phyloP scores from a whole-genome alignment of 2,888 invertebrate genomes.

The Halictus quadricinctus region DNA sequence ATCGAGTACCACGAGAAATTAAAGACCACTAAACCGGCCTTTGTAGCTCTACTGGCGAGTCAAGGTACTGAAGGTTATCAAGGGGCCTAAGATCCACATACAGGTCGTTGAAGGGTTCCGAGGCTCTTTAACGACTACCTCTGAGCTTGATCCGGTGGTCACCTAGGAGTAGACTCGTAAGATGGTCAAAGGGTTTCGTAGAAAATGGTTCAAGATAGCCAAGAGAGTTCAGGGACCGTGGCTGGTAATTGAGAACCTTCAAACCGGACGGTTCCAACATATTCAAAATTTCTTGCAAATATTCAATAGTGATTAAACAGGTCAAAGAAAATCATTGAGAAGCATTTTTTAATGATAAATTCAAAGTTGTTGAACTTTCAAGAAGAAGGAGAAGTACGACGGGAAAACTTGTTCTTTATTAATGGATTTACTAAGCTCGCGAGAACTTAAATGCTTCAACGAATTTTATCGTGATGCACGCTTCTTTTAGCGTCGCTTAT shows the following conservation, averaged over 20 bases:
- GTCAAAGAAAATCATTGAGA: not conserved
- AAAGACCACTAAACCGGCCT: not conserved
- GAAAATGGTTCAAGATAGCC: not conserved
- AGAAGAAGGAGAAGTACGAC: not conserved
- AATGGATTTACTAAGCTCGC: not conserved
- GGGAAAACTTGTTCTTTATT: not conserved
- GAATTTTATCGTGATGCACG: not conserved
- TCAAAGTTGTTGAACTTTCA: not conserved
- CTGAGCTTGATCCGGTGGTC: not conserved
- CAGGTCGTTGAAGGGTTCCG: not conserved
- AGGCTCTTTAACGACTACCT: not conserved
- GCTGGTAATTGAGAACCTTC: not conserved
- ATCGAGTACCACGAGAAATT: not conserved
- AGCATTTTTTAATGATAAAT: no score
- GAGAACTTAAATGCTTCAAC: not conserved
- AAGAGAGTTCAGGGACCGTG: not conserved
- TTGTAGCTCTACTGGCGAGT: not conserved
- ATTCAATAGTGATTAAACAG: not conserved
- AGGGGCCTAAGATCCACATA: not conserved
- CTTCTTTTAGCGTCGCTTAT: not conserved
- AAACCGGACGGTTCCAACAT: not conserved
- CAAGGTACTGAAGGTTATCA: not conserved
- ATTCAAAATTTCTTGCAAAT: not conserved
- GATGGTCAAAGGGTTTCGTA: conserved; percentile 1
- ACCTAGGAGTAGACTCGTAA: not conserved